Conservation (phyloP, 2,797 vertebrate species). For the Sebastes glaucus region DNA sequence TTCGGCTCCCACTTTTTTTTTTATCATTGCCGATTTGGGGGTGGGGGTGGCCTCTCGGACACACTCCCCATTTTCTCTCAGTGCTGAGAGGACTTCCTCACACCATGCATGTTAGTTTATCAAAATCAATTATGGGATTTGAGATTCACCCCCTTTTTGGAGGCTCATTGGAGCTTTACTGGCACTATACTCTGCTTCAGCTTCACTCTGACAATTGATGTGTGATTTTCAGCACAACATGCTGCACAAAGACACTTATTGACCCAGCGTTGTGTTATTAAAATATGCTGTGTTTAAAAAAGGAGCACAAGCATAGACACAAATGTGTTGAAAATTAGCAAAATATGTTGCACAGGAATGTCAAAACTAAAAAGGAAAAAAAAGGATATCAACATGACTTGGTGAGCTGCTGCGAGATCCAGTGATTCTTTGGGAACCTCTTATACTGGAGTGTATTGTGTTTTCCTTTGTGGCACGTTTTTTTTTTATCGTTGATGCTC, state of each 20-base stretch:
- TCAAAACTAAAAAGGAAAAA: background rate
- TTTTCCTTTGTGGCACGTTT: background rate
- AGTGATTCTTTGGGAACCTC: background rate
- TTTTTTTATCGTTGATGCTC: background rate
- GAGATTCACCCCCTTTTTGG: constrained; percentile 38
- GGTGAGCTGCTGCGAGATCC: background rate
- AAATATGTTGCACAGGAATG: background rate
- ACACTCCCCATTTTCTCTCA: constrained; percentile 62
- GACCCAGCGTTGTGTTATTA: background rate
- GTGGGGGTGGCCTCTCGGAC: constrained; percentile 42
- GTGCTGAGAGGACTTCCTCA: constrained; percentile 71
- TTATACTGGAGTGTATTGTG: background rate
- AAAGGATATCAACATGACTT: background rate
- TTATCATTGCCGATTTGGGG: constrained; percentile 73
- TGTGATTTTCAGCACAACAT: constrained; percentile 25
- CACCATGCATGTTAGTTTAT: constrained; percentile 72
- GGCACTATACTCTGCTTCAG: background rate
- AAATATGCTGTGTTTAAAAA: constrained; percentile 8
- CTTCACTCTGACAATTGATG: constrained; percentile 8
- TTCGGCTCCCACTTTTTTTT: constrained; percentile 78
- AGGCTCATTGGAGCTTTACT: constrained; percentile 11
- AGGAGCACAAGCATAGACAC: background rate
- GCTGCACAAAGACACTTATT: constrained; percentile 8
- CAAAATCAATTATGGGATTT: constrained; percentile 76
- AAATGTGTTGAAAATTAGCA: background rate